Evolutionary conservation across 35 echinoderm and acorn worm species (phyloP), one percentile per base, ranked within the genome.

Genomic region (Strongylocentrotus purpuratus): DNA sequence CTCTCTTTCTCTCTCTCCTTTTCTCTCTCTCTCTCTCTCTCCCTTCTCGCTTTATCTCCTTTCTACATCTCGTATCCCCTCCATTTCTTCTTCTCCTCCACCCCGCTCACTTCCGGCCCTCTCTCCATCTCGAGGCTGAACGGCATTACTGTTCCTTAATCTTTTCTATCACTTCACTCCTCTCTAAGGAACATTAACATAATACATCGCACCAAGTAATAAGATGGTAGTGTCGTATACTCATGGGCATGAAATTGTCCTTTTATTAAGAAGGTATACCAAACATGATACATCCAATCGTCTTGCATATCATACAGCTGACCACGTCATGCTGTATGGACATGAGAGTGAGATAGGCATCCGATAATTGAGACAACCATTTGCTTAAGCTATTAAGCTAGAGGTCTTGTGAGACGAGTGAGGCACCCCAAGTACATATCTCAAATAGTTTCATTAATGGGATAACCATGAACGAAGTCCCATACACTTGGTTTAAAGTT

Each of bases 351-450:
- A 59, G 65, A 78, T 28, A 78, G 22, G 25, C 65, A 78, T 78
- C 65, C 22, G 20, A 78, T 4, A 78, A 78, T 78, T 78, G 65
- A 22, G 65, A 78, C 65, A 78, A 78, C 65, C 65, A 78, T 78
- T 78, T 78, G 65, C 65, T 78, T 78, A 78, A 78, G 65, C 65
- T 78, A 78, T 78, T 78, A 78, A 78, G 65, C 65, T 78, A 78
- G 20, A 78, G 65, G 65, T 78, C 65, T 78, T 28, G 65, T 78
- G 65, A 78, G 65, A 22, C 18, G 65, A 7, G 65, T 78, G 20
- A 22, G 65, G 65, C 65, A 78, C 20, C 65, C 65, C 65, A 78
- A 78, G 65, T 78, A 78, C 65, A 78, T 78, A 78, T 78, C 65
- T 78, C 65, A 78, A 78, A 78, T 78, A 78, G 65, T 78, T 78